Evolutionary conservation across 2,888 invertebrate genomes (phyloP).

Genomic region (Drosophila aldrichi): DNA sequence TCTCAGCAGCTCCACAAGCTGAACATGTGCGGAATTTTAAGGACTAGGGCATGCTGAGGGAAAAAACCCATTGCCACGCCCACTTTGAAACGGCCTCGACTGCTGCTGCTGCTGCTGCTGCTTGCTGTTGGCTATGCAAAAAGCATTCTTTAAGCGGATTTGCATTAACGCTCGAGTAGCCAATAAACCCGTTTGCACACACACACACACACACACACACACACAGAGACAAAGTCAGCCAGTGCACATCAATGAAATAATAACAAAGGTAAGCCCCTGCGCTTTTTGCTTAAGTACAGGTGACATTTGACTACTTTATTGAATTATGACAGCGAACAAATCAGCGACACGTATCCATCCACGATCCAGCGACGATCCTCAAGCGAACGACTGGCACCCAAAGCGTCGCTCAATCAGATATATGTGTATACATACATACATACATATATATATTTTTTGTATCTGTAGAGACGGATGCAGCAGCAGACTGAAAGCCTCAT

Average conservation of each 20-base stretch:
- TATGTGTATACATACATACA: not conserved
- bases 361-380: constrained; percentile 10
- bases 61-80: not conserved
- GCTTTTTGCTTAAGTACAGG: constrained; percentile 64
- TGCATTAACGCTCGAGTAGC: constrained; percentile 47
- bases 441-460: not conserved
- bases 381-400: too few species aligned
- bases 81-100: too few species aligned
- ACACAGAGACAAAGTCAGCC: not conserved
- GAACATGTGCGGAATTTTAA: constrained; percentile 25
- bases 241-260: constrained; percentile 32
- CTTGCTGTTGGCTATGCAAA: constrained; percentile 23
- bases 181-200: constrained; percentile 57
- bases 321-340: constrained; percentile 84
- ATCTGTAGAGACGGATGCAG: constrained; percentile 21
- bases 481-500: constrained; percentile 43
- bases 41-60: not conserved
- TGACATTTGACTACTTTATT: constrained; percentile 83
- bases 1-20: not conserved
- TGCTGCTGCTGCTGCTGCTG: too few species aligned
- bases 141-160: constrained; percentile 65
- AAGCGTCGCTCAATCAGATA: constrained; percentile 27
- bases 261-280: constrained; percentile 52
- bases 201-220: not conserved
- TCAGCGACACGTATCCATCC: constrained; percentile 67